Evolutionary conservation across 2,113 vertebrate genomes (phyloP).

Genomic region (Aspiorhynchus laticeps): DNA sequence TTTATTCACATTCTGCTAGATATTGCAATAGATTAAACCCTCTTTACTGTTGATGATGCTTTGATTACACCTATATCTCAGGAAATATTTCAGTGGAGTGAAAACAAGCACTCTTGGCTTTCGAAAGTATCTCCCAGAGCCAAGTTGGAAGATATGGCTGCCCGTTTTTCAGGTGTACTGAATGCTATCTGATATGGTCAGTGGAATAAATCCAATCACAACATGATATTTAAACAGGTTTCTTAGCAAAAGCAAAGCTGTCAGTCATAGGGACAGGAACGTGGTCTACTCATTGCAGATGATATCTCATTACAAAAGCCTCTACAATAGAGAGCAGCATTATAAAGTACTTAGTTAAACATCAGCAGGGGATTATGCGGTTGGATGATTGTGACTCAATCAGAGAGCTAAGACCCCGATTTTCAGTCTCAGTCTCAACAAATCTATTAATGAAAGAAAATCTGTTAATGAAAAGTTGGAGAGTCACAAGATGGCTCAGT

Average conservation of each 20-base stretch:
- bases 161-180: conserved; percentile 11
- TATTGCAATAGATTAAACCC: neutral
- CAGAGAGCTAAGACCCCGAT: neutral
- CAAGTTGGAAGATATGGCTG: neutral
- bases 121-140: neutral
- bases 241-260: conserved; percentile 12
- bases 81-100: neutral
- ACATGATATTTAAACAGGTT: conserved; percentile 31
- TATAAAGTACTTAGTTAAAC: conserved; percentile 49
- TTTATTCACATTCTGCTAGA: neutral
- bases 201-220: conserved; percentile 12
- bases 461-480: neutral
- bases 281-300: neutral
- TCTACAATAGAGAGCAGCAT: conserved; percentile 4
- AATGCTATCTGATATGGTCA: conserved; percentile 9
- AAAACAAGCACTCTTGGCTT: neutral
- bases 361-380: conserved; percentile 44
- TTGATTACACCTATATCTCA: neutral
- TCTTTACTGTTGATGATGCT: neutral
- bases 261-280: conserved; percentile 40
- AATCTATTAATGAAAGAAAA: neutral
- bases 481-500: neutral
- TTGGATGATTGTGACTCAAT: conserved; percentile 31
- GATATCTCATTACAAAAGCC: conserved; percentile 47
- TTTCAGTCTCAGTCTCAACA: neutral